These are phyloP conservation scores for Nyctibius grandis DNA, from an alignment of 2,797 vertebrate genomes.

Conservation along the genomic window DNA sequence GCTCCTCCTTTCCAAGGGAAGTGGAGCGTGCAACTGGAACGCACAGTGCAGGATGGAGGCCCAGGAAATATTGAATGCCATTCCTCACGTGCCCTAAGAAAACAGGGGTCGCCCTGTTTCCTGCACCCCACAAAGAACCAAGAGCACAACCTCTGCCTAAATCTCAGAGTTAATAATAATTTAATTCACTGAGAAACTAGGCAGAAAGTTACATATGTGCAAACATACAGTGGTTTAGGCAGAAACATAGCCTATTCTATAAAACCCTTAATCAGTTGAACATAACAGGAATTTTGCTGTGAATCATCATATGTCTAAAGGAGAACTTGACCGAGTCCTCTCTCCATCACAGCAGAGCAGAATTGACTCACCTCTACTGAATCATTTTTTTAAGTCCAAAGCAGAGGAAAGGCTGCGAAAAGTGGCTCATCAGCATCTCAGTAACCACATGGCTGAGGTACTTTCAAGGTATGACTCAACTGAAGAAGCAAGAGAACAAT, in stretches of 20 bases:
- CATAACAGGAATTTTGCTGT: not conserved
- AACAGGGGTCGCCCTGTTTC: not conserved
- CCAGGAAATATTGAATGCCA: not conserved
- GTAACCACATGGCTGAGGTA: not conserved
- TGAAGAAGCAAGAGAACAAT: not conserved
- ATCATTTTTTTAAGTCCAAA: not conserved
- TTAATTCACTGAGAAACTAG: not conserved
- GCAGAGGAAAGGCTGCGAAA: not conserved
- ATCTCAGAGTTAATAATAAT: not conserved
- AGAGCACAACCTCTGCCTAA: not conserved
- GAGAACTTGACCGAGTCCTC: not conserved
- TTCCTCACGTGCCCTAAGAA: not conserved
- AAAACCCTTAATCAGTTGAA: not conserved
- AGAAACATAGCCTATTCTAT: not conserved
- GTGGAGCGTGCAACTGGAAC: not conserved
- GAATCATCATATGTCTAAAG: not conserved
- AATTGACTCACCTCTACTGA: not conserved
- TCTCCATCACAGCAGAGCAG: not conserved
- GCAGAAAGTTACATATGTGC: not conserved
- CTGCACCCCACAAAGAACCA: not conserved
- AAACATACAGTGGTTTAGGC: not conserved
- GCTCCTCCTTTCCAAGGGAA: not conserved
- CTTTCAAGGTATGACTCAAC: not conserved
- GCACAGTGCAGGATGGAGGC: not conserved
- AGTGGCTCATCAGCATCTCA: not conserved